phyloP scores from a whole-genome alignment of 1,140 invertebrate species.

The Nephila pilipes region DNA sequence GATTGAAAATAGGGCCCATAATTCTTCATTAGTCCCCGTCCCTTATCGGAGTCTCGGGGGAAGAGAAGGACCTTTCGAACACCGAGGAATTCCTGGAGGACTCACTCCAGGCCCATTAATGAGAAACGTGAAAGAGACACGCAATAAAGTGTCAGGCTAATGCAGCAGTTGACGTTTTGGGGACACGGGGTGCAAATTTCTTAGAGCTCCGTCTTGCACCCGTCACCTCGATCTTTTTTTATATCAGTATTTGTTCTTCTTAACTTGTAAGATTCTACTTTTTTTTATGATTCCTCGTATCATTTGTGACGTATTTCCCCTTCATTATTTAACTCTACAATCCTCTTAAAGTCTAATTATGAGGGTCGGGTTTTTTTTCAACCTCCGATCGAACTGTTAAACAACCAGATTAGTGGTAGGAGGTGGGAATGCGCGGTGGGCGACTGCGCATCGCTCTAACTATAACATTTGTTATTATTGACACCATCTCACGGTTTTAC shows the following conservation, averaged over 20 bases:
- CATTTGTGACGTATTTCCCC: too few relatives aligned
- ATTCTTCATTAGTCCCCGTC: conserved; percentile 26
- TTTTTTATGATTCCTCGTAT: too few relatives aligned
- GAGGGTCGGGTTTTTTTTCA: too few relatives aligned
- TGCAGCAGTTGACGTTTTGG: conserved; percentile 14
- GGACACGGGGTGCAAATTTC: conserved; percentile 7
- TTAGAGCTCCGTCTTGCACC: not conserved
- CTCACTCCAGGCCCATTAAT: not conserved
- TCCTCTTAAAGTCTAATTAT: too few relatives aligned
- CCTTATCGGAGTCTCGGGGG: not conserved
- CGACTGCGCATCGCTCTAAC: too few relatives aligned
- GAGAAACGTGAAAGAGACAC: conserved; percentile 23
- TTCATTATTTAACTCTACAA: too few relatives aligned
- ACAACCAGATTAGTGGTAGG: too few relatives aligned
- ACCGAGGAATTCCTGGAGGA: conserved; percentile 1
- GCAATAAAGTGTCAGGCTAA: conserved; percentile 33
- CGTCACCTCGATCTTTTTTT: not conserved
- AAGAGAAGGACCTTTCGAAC: not conserved
- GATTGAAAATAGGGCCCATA: conserved; percentile 10
- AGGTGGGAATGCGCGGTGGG: too few relatives aligned
- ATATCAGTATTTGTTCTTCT: not conserved
- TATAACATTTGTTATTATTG: too few relatives aligned
- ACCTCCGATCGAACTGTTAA: too few relatives aligned
- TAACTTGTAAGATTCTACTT: not conserved
- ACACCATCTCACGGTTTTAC: too few relatives aligned